Evolutionary conservation across 1,140 invertebrate species (phyloP), one percentile per base, ranked within the genome.

Genomic region (Camponotus floridanus): DNA sequence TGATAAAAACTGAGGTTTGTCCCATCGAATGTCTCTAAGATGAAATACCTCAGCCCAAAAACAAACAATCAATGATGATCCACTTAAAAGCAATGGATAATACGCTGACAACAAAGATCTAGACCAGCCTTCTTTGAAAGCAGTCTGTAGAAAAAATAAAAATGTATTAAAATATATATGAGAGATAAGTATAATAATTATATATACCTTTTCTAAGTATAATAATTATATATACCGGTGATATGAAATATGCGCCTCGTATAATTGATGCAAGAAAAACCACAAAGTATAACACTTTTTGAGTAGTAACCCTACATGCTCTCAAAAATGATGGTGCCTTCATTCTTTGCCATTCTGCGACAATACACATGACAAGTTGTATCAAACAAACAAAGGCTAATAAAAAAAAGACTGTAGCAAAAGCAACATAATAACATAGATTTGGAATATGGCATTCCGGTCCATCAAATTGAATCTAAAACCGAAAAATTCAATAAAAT

Each of bases 11-110:
- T 98, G 97, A 51, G 98, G 98, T 86, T 97, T 97, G 92, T 98
- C 98, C 96, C 97, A 98, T 62, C 97, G 96, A 83, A 98, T 97
- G 92, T 98, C 97, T 89, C 96, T 96, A n/a, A 99, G 94, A 94
- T 99, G 98, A 95, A 99, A 99, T 48, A 98, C 98, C 96, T 99
- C 98, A 65, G 98, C 98, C 98, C 98, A 99, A 94, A 99, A 98
- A 94, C 98, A 99, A 87, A 99, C 98, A 88, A 99, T 98, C 26
- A 99, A 96, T 0, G 98, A 99, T 4, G 98, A 98, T 74, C 98
- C 98, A 42, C 98, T 98, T 94, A 99, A 96, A 18, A 99, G 95
- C 39, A 99, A 95, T 4, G 98, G 98, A 95, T 99, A 99, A 94
- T 98, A 99, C 0, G 98, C 98, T 64, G 97, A 98, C 83, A 98